Base-by-base conservation (phyloP, 2,797 vertebrate genomes). In the Cyclura pinguis region DNA sequence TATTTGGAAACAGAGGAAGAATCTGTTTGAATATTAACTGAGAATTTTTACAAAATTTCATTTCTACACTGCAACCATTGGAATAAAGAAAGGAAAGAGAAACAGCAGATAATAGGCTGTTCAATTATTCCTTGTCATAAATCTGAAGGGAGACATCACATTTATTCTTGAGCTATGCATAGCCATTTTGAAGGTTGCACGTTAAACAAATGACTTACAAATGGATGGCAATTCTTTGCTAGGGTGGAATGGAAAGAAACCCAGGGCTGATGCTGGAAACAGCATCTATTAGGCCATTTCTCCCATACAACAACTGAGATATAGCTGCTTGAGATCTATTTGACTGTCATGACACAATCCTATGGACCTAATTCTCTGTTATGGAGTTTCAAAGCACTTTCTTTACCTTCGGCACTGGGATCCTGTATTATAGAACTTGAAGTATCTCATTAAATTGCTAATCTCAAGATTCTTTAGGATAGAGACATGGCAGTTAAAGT, bases 1-100 rank as follows among this genome's bases (percentile, higher is more conserved):
- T 1, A 85, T 13, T 81, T 76, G 84, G 0, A 2, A 64, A 22
- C 12, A 89, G 72, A 55, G 55, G 78, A 92, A 91, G 3, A 67
- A 72, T 22, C 4, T 27, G 52, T 85, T 78, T 84, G 32, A 0
- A 4, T 2, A 1, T 47, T 62, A 80, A 82, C 1, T 74, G 2
- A 7, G 52, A 67, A 82, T 83, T 93, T 93, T 10, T 69, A n/a
- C n/a, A 92, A 93, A 14, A n/a, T 64, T 35, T 52, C 38, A 62
- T 86, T 62, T 82, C 14, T 24, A 14, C 35, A 52, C 27, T 29
- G 20, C 24, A 32, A 14, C 38, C 10, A 32, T 3, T 1, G 5
- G 12, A 22, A 55, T 2, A 38, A 1, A 9, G 16, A 13, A 24
- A 13, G 20, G 18, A 80, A 84, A 47, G 24, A 20, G 13, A 29